A percentile compares a stretch with the other conserved stretches of the same genome.
Evolutionary conservation across 2,797 vertebrate species (phyloP).

Genomic region (Chloroceryle amazona): DNA sequence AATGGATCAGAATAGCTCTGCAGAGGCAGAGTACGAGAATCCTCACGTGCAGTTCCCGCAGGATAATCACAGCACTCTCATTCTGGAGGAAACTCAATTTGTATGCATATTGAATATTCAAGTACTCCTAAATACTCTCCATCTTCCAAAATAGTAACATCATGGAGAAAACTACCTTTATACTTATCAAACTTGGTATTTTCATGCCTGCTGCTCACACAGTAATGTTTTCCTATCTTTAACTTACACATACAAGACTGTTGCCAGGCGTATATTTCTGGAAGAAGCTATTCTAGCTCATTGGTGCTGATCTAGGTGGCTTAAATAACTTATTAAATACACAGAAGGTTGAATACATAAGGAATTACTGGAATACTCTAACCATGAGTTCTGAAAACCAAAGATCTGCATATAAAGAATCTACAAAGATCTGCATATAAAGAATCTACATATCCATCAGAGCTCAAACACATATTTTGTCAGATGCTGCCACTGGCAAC

Average conservation of each 20-base stretch:
- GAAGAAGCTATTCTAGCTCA: background rate
- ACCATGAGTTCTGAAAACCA: background rate
- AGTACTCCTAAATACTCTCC: background rate
- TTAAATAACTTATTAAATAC: background rate
- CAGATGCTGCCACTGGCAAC: background rate
- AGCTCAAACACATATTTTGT: background rate
- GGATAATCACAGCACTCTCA: background rate
- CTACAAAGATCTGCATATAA: background rate
- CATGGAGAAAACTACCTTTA: background rate
- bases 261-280: slow-evolving; percentile 4
- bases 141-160: background rate
- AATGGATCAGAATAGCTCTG: background rate
- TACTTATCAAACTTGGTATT: background rate
- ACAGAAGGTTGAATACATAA: background rate
- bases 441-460: background rate
- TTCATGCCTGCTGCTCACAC: slow-evolving; percentile 7
- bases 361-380: background rate
- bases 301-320: background rate
- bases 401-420: background rate
- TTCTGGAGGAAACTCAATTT: background rate
- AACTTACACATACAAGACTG: background rate
- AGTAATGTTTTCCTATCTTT: slow-evolving; percentile 12
- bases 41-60: background rate
- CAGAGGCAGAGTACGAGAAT: background rate
- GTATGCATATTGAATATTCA: background rate